These are phyloP conservation scores for Prionace glauca DNA, from an alignment of 2,797 vertebrate species.

Conservation along the genomic window DNA sequence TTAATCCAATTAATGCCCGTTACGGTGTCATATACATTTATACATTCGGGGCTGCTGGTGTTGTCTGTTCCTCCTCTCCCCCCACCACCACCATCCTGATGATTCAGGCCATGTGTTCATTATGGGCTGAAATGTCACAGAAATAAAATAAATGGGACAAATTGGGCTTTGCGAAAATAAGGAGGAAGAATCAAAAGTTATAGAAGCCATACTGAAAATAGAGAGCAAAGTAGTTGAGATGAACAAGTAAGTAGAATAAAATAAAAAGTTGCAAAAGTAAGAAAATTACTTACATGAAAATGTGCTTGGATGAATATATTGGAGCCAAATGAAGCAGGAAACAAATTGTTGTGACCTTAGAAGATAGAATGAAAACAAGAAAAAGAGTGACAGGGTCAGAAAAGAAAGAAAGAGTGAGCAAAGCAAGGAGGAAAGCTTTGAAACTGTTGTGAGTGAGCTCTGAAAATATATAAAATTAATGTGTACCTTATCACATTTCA, in stretches of 20 bases:
- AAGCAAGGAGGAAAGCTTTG: slow-evolving; percentile 51
- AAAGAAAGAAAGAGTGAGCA: slow-evolving; percentile 54
- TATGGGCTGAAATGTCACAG: slow-evolving; percentile 60
- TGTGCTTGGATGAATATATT: slow-evolving; percentile 54
- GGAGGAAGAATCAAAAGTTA: slow-evolving; percentile 66
- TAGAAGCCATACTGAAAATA: slow-evolving; percentile 63
- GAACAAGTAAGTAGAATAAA: slow-evolving; percentile 87
- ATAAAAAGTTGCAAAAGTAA: slow-evolving; percentile 72
- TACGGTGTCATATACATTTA: no score
- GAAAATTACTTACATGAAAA: slow-evolving; percentile 72
- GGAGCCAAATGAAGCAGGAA: slow-evolving; percentile 58
- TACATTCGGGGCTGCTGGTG: no score
- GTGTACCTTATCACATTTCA: not conserved
- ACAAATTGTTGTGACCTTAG: slow-evolving; percentile 55
- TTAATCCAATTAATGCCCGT: no score
- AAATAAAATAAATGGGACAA: slow-evolving; percentile 57
- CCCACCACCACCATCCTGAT: no score
- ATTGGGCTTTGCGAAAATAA: slow-evolving; percentile 59
- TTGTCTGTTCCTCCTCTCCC: no score
- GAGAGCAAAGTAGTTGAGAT: slow-evolving; percentile 74
- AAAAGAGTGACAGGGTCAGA: slow-evolving; percentile 50
- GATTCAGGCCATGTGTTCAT: slow-evolving; percentile 36
- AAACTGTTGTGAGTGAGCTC: slow-evolving; percentile 54
- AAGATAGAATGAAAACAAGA: slow-evolving; percentile 58
- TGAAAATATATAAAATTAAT: slow-evolving; percentile 50